Conservation (phyloP, 2,797 vertebrate genomes). For the Hybognathus amarus region DNA sequence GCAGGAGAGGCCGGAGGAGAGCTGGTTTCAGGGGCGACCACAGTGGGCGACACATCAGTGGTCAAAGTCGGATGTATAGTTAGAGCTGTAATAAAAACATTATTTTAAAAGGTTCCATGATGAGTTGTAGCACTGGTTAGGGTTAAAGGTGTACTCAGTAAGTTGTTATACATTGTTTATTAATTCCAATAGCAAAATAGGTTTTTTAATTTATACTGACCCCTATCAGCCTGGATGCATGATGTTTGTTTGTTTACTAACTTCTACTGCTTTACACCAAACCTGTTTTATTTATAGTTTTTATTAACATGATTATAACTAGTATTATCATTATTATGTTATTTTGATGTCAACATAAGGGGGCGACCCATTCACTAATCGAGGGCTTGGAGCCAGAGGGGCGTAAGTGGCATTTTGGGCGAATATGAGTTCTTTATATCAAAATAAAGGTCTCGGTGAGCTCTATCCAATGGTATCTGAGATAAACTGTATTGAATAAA, state of each 20-base stretch:
- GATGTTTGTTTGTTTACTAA: background rate
- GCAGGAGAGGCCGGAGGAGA: constrained; percentile 58
- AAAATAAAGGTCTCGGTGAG: too few relatives aligned
- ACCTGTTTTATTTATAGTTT: background rate
- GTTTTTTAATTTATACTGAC: background rate
- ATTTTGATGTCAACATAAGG: background rate
- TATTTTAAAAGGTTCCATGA: background rate
- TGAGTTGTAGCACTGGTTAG: background rate
- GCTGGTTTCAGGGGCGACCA: constrained; percentile 60
- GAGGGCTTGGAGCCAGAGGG: too few relatives aligned
- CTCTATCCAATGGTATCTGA: too few relatives aligned
- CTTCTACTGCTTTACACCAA: background rate
- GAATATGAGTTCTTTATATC: too few relatives aligned
- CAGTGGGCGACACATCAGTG: constrained; percentile 65
- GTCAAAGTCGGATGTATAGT: constrained; percentile 66
- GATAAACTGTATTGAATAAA: too few relatives aligned
- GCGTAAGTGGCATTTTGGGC: too few relatives aligned
- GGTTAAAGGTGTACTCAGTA: background rate
- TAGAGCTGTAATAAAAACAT: constrained; percentile 59
- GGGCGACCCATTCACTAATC: background rate
- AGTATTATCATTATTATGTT: background rate
- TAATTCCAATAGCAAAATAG: background rate
- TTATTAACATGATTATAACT: background rate
- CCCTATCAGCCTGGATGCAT: background rate
- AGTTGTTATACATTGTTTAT: background rate